Evolutionary conservation across 2,888 invertebrate species (phyloP).

Genomic region (Hoplodrina blanda): DNA sequence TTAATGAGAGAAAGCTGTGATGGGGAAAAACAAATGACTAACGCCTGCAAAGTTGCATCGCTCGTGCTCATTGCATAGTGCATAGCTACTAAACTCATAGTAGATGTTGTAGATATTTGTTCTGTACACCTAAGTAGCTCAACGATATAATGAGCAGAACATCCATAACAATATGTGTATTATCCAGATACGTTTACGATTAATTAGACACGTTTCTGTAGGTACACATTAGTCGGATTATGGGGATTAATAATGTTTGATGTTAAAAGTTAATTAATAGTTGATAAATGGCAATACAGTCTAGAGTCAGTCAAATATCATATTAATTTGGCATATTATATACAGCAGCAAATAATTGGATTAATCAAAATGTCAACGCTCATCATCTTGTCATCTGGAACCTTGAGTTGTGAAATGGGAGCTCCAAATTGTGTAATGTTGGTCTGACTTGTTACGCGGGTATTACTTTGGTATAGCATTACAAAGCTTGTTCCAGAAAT

Average conservation of each 20-base stretch:
- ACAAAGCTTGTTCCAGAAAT: conserved; percentile 39
- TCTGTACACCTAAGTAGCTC: conserved; percentile 1
- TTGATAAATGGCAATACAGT: conserved; percentile 57
- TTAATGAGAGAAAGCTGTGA: conserved; percentile 37
- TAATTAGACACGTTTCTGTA: conserved; percentile 35
- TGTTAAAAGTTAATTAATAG: conserved; percentile 64
- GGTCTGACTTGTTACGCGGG: conserved; percentile 43
- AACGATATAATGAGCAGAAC: conserved; percentile 5
- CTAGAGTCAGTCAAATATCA: conserved; percentile 63
- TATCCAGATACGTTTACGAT: conserved; percentile 8
- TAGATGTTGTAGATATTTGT: not conserved
- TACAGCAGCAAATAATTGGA: conserved; percentile 69
- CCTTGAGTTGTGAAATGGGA: conserved; percentile 49
- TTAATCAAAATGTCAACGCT: conserved; percentile 72
- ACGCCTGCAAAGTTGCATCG: not conserved
- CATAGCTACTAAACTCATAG: not conserved
- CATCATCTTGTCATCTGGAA: conserved; percentile 65
- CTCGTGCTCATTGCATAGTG: too few relatives aligned
- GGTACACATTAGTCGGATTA: conserved; percentile 23
- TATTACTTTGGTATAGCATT: conserved; percentile 42
- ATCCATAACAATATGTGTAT: not conserved
- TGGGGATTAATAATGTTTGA: conserved; percentile 53
- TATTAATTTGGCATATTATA: conserved; percentile 67
- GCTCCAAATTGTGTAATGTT: conserved; percentile 55
- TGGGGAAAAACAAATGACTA: conserved; percentile 25